phyloP scores from a whole-genome alignment of 2,113 vertebrate genomes.

The mouse (Mus musculus) region GRCm39 chrX:138516001-138516500 shows the following conservation, averaged over 20 bases:
- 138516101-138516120: conserved; percentile 34
- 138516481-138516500: conserved; percentile 38
- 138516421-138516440: conserved; percentile 60
- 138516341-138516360: conserved; percentile 37
- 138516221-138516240: conserved; percentile 45
- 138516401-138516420: background rate
- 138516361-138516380: background rate
- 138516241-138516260: conserved; percentile 62
- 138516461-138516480: background rate
- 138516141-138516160: background rate
- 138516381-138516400: conserved; percentile 28
- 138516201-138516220: conserved; percentile 44
- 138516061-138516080: conserved; percentile 19
- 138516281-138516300: conserved; percentile 55
- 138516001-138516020: conserved; percentile 17
- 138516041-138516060: conserved; percentile 16
- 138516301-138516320: conserved; percentile 25
- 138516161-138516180: conserved; percentile 13
- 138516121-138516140: conserved; percentile 26
- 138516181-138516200: conserved; percentile 64
- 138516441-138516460: conserved; percentile 41
- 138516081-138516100: conserved; percentile 48
- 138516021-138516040: conserved; percentile 24
- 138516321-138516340: conserved; percentile 23
- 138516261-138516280: conserved; percentile 46